These are phyloP conservation scores for Tichodroma muraria DNA, from an alignment of 2,113 vertebrate species.

Conservation along the genomic window DNA sequence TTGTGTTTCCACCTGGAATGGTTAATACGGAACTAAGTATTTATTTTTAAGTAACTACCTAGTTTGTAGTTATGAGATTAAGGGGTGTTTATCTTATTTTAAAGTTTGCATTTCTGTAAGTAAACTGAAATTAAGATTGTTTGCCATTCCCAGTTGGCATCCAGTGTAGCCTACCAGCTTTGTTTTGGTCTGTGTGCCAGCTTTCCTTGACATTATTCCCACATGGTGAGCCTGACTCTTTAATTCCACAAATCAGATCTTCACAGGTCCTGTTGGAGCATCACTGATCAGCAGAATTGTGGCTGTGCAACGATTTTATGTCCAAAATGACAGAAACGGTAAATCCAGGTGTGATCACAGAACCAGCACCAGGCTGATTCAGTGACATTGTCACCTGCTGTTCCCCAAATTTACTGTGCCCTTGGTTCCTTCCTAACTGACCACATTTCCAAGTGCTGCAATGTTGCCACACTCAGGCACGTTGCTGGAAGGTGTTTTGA, in stretches of 20 bases:
- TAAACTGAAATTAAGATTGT: not conserved
- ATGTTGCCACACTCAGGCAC: not conserved
- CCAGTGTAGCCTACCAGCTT: not conserved
- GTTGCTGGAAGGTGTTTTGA: not conserved
- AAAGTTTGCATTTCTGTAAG: not conserved
- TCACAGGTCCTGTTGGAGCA: not conserved
- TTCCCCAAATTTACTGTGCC: not conserved
- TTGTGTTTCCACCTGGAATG: not conserved
- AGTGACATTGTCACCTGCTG: not conserved
- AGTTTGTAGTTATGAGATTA: not conserved
- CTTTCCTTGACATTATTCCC: not conserved
- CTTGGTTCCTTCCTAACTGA: not conserved
- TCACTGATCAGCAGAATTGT: not conserved
- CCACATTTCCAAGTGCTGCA: not conserved
- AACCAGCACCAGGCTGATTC: not conserved
- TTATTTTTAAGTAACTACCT: not conserved
- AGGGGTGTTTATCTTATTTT: not conserved
- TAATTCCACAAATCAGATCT: not conserved
- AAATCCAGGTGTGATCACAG: not conserved
- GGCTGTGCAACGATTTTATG: not conserved
- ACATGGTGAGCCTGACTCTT: not conserved
- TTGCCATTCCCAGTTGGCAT: not conserved
- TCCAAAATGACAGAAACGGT: not conserved
- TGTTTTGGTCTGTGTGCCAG: not conserved
- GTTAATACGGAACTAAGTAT: not conserved